Evolutionary conservation across 2,888 invertebrate species (phyloP).

Genomic region (Dynastes maya): DNA sequence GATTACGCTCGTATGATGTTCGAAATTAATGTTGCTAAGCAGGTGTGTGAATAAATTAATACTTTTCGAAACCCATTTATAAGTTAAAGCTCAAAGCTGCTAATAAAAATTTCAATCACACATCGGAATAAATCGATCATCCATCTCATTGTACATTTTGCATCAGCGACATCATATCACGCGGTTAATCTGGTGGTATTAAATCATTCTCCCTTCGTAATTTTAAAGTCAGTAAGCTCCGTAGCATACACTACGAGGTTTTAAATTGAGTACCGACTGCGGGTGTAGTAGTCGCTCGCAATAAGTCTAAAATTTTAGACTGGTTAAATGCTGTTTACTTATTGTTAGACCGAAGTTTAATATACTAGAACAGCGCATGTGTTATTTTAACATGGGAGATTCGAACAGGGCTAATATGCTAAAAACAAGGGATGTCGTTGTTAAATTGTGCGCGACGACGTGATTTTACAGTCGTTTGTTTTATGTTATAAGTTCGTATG

Average conservation of each 20-base stretch:
- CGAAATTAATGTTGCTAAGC: too few relatives aligned
- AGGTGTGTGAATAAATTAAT: too few relatives aligned
- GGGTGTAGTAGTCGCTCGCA: background rate
- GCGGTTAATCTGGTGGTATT: conserved; percentile 20
- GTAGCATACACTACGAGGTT: conserved; percentile 39
- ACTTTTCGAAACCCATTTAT: too few relatives aligned
- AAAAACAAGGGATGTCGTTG: conserved; percentile 49
- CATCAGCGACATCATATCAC: background rate
- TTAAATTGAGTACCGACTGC: conserved; percentile 25
- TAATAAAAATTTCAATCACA: too few relatives aligned
- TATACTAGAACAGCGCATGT: background rate
- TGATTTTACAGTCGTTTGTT: conserved; percentile 57
- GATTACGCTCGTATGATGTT: too few relatives aligned
- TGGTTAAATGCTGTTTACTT: conserved; percentile 14
- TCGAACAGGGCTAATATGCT: conserved; percentile 51
- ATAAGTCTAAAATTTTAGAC: conserved; percentile 21
- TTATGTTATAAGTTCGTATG: conserved; percentile 44
- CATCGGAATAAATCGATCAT: too few relatives aligned
- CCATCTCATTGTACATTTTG: too few relatives aligned
- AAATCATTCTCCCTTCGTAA: conserved; percentile 27
- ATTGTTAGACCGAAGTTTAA: conserved; percentile 1
- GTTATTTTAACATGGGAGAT: conserved; percentile 2
- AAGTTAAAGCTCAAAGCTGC: too few relatives aligned
- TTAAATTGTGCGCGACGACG: conserved; percentile 56
- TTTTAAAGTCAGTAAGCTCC: conserved; percentile 43